A percentile compares a stretch with the other conserved stretches of the same genome.
phyloP scores from a whole-genome alignment of 1,140 invertebrate species.

The Octopus sinensis region DNA sequence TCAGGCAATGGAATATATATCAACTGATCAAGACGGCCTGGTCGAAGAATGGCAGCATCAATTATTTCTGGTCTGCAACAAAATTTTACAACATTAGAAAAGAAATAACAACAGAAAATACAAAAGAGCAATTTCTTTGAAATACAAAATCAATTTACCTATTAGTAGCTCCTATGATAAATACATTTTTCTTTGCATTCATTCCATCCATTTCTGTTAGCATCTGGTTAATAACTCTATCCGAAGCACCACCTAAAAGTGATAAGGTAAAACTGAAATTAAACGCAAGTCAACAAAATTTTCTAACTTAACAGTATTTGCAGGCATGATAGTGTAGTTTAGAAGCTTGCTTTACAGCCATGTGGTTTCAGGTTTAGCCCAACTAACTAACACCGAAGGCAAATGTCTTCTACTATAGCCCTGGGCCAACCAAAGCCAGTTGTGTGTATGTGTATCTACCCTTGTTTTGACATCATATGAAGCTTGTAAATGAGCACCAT shows the following conservation, averaged over 20 bases:
- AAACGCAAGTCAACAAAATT: too few species aligned
- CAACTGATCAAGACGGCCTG: constrained; percentile 96
- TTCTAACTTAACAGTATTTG: too few species aligned
- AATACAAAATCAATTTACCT: constrained; percentile 34
- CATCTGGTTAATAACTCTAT: constrained; percentile 99
- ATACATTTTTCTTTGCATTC: constrained; percentile 99
- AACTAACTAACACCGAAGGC: too few species aligned
- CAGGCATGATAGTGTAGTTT: too few species aligned
- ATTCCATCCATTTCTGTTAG: constrained; percentile 99
- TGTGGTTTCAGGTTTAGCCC: too few species aligned
- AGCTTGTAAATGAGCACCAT: too few species aligned
- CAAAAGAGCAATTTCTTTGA: background rate
- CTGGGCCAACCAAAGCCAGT: too few species aligned
- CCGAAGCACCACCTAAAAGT: constrained; percentile 78
- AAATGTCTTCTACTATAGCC: too few species aligned
- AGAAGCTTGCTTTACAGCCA: too few species aligned
- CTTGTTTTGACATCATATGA: too few species aligned
- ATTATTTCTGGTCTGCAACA: constrained; percentile 80
- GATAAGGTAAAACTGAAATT: too few species aligned
- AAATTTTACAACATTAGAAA: background rate
- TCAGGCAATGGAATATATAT: constrained; percentile 99
- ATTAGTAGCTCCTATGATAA: constrained; percentile 98
- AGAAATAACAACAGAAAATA: constrained; percentile 11
- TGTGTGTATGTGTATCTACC: too few species aligned
- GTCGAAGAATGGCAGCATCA: constrained; percentile 96